Percentiles rank a stretch among this genome's conserved stretches.
Evolutionary conservation across 2,113 vertebrate genomes (phyloP).

Genomic region (Pterocles gutturalis): DNA sequence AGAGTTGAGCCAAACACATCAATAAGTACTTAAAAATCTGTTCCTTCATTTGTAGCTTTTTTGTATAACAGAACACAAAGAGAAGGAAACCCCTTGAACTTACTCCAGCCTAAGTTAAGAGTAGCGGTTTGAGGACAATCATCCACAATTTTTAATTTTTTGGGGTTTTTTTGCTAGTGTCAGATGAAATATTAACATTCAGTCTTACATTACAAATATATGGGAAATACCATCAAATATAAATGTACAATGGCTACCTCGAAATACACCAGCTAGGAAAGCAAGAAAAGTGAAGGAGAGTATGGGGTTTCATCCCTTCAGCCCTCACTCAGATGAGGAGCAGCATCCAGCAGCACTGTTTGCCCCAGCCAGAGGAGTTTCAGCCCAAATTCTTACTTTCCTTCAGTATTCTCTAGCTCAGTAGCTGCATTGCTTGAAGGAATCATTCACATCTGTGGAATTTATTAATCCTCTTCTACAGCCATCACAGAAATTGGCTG

Average conservation of each 20-base stretch:
- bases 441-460: conserved; percentile 32
- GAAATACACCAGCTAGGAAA: neutral
- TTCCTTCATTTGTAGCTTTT: neutral
- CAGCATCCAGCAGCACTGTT: neutral
- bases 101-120: neutral
- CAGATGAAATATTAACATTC: neutral
- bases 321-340: neutral
- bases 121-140: neutral
- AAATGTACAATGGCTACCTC: neutral
- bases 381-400: neutral
- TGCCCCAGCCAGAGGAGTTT: neutral
- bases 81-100: neutral
- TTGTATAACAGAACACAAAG: neutral
- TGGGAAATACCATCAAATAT: neutral
- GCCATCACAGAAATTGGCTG: conserved; percentile 25
- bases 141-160: too few relatives aligned
- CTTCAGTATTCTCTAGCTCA: neutral
- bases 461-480: conserved; percentile 24
- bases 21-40: neutral
- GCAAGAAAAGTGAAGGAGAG: neutral
- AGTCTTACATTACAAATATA: neutral
- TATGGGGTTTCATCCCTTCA: neutral
- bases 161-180: neutral
- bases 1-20: neutral
- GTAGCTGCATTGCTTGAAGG: conserved; percentile 1